These are phyloP conservation scores for Coreoperca whiteheadi DNA, from an alignment of 2,113 vertebrate genomes.

Conservation along the genomic window DNA sequence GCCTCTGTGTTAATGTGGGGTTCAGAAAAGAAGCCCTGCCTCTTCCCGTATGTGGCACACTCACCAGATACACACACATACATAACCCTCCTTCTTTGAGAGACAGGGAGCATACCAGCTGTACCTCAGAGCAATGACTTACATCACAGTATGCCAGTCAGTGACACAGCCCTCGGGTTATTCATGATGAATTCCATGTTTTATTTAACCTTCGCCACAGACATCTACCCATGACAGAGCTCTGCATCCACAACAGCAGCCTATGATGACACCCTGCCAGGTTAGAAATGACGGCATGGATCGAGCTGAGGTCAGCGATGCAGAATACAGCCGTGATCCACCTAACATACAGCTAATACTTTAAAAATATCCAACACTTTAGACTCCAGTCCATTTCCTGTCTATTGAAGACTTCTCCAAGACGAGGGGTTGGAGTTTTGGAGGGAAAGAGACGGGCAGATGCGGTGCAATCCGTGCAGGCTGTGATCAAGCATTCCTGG, in stretches of 20 bases:
- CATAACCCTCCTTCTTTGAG: background rate
- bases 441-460: slow-evolving; percentile 47
- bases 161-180: slow-evolving; percentile 42
- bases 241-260: slow-evolving; percentile 8
- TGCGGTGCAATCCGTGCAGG: slow-evolving; percentile 4
- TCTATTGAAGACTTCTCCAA: slow-evolving; percentile 51
- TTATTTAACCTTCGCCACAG: slow-evolving; percentile 47
- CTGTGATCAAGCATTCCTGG: background rate
- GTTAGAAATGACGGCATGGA: slow-evolving; percentile 1
- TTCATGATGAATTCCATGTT: slow-evolving; percentile 55
- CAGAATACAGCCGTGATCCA: slow-evolving; percentile 31
- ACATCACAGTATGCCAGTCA: slow-evolving; percentile 13
- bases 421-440: slow-evolving; percentile 53
- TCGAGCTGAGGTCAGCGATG: slow-evolving; percentile 43
- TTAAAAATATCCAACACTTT: slow-evolving; percentile 59
- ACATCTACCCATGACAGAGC: slow-evolving; percentile 1
- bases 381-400: slow-evolving; percentile 54
- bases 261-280: background rate
- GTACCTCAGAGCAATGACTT: slow-evolving; percentile 54
- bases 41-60: slow-evolving; percentile 29
- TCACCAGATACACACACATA: background rate
- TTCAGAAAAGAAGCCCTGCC: slow-evolving; percentile 41
- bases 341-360: slow-evolving; percentile 29
- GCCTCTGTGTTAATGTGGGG: slow-evolving; percentile 48
- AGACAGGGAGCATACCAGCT: slow-evolving; percentile 32